A percentile compares a stretch with the other conserved stretches of the same genome.
phyloP scores from a whole-genome alignment of 53 echinoderm and acorn worm genomes.

The Luidia sarsii region DNA sequence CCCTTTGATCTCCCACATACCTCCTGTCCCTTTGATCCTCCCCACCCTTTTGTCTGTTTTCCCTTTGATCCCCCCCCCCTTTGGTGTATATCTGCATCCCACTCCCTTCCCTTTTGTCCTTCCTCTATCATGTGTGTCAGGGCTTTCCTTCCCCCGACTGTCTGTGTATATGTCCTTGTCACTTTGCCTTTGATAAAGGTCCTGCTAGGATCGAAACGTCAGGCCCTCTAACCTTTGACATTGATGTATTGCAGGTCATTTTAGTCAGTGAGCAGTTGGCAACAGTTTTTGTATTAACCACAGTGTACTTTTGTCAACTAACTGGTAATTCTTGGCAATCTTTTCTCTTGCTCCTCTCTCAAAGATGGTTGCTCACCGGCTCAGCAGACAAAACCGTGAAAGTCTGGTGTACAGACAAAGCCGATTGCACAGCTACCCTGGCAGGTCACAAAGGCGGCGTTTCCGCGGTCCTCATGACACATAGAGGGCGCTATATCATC shows the following conservation, averaged over 20 bases:
- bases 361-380: conserved; percentile 56
- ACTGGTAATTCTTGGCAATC: not conserved
- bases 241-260: too few species aligned
- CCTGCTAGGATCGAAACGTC: not conserved
- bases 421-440: conserved; percentile 68
- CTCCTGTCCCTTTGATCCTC: too few species aligned
- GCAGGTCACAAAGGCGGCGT: conserved; percentile 79
- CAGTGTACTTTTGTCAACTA: not conserved
- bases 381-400: conserved; percentile 77
- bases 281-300: too few species aligned
- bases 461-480: conserved; percentile 79
- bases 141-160: too few species aligned
- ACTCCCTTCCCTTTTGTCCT: too few species aligned
- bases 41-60: too few species aligned
- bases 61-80: too few species aligned
- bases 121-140: too few species aligned
- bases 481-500: conserved; percentile 69
- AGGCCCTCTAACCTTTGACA: not conserved
- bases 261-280: not conserved
- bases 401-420: conserved; percentile 82
- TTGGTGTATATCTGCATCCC: too few species aligned
- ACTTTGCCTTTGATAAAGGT: too few species aligned
- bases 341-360: not conserved
- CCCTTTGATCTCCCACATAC: too few species aligned
- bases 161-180: too few species aligned